Conservation (phyloP, 2,113 vertebrate genomes). For the Poeciliopsis turrubarensis region DNA sequence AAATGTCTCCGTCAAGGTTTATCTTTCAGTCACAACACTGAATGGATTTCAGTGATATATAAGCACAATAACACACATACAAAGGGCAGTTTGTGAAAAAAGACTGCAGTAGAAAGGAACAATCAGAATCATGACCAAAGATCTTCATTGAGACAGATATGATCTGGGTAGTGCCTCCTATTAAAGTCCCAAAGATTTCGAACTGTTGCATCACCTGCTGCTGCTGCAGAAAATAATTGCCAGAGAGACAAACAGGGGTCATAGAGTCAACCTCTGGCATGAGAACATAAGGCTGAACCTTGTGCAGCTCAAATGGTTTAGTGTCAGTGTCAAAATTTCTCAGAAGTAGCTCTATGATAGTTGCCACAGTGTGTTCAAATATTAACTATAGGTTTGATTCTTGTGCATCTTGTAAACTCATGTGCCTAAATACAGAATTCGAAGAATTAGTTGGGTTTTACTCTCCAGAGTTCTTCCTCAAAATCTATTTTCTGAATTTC, state of each 20-base stretch:
- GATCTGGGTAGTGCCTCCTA: background rate
- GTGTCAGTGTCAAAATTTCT: background rate
- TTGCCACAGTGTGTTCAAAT: background rate
- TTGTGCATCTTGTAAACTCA: background rate
- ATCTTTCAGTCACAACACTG: no score
- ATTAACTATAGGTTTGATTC: background rate
- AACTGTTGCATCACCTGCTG: background rate
- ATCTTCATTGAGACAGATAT: background rate
- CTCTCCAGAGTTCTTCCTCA: background rate
- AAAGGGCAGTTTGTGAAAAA: no score
- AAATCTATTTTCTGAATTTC: background rate
- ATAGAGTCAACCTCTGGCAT: background rate
- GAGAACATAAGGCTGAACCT: background rate
- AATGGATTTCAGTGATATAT: no score
- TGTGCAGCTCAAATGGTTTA: background rate
- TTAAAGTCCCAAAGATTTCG: background rate
- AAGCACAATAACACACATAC: no score
- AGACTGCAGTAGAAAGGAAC: no score
- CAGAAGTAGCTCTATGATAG: background rate
- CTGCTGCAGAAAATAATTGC: background rate
- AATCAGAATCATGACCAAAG: no score
- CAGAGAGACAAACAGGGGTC: no score
- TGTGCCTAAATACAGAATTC: background rate
- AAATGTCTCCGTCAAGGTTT: no score
- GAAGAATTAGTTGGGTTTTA: background rate